phyloP scores from a whole-genome alignment of 2,113 vertebrate genomes.

The Lagopus muta region DNA sequence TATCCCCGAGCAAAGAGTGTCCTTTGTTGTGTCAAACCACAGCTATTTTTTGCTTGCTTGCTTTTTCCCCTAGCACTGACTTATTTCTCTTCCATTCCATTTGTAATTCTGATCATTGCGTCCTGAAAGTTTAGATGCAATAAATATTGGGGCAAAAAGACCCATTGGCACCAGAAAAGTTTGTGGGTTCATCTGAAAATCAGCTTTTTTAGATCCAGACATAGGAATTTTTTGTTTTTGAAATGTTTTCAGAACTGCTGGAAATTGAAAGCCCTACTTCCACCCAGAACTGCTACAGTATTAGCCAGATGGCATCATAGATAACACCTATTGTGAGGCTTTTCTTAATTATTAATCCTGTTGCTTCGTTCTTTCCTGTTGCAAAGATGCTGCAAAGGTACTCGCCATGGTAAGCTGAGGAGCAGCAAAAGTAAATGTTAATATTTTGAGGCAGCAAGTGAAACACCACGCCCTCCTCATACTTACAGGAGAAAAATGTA shows the following conservation, averaged over 20 bases:
- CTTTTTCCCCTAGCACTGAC: not conserved
- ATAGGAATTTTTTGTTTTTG: not conserved
- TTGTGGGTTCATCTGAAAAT: not conserved
- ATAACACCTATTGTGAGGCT: not conserved
- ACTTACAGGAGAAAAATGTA: not conserved
- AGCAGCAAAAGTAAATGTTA: not conserved
- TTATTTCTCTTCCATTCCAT: not conserved
- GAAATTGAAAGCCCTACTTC: not conserved
- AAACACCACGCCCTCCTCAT: not conserved
- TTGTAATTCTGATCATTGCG: not conserved
- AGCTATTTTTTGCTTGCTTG: not conserved
- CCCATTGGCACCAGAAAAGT: not conserved
- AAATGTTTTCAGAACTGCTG: not conserved
- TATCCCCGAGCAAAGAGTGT: slow-evolving; percentile 34
- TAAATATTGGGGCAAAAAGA: not conserved
- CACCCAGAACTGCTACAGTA: not conserved
- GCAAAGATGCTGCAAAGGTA: not conserved
- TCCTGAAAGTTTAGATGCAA: not conserved
- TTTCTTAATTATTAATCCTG: not conserved
- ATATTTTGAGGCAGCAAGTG: not conserved
- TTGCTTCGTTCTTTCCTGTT: not conserved
- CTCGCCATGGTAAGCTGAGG: not conserved
- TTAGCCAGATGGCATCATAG: not conserved
- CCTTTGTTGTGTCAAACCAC: slow-evolving; percentile 19
- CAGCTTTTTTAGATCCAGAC: not conserved